phyloP scores from a whole-genome alignment of 2,113 vertebrate species.

The Hippoglossus stenolepis region DNA sequence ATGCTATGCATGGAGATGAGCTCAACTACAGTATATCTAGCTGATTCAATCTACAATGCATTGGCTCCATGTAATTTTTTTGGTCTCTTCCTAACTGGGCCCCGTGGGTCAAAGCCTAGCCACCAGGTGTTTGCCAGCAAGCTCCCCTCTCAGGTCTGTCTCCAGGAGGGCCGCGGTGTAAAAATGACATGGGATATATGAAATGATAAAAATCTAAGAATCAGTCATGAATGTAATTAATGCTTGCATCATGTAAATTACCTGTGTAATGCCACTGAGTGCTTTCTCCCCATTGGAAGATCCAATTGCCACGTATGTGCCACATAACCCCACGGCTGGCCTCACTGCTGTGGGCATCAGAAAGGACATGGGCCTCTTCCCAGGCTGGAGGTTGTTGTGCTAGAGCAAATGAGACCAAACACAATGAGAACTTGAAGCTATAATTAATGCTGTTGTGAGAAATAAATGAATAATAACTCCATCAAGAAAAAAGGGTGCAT shows the following conservation, averaged over 20 bases:
- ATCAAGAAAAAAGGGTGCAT: constrained; percentile 21
- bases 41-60: not conserved
- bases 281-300: constrained; percentile 90
- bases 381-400: constrained; percentile 88
- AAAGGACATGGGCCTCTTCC: constrained; percentile 93
- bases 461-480: not conserved
- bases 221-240: not conserved
- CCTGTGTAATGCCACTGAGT: constrained; percentile 93
- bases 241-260: constrained; percentile 49
- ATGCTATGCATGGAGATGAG: too few species aligned
- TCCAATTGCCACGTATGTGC: constrained; percentile 92
- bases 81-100: not conserved
- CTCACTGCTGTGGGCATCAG: constrained; percentile 92
- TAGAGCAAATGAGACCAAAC: constrained; percentile 63
- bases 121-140: not conserved
- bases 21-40: not conserved
- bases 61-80: not conserved
- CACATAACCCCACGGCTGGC: constrained; percentile 90
- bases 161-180: not conserved
- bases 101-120: not conserved
- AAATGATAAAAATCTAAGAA: not conserved
- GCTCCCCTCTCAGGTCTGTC: not conserved
- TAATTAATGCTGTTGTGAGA: not conserved
- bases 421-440: constrained; percentile 5
- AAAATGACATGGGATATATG: not conserved